Conservation (phyloP, 2,113 vertebrate genomes). For the Tylochromis polylepis region DNA sequence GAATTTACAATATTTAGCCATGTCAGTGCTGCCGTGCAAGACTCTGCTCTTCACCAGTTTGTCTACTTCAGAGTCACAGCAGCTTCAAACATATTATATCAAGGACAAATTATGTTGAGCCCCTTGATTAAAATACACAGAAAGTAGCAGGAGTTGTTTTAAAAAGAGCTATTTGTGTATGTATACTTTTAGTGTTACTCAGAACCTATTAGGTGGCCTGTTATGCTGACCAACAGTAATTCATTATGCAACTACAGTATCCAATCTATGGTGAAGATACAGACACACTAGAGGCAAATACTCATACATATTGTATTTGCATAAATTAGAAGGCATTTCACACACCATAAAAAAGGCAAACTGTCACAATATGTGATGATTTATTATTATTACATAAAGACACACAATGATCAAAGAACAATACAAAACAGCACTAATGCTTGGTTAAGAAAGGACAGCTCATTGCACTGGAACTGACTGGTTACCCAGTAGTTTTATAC, state of each 20-base stretch:
- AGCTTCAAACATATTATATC: neutral
- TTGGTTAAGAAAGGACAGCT: neutral
- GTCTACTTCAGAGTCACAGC: neutral
- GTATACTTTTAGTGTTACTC: neutral
- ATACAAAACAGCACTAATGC: neutral
- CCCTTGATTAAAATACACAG: neutral
- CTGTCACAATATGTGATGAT: neutral
- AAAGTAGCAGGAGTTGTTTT: neutral
- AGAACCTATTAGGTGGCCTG: neutral
- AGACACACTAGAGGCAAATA: neutral
- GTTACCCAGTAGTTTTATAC: neutral
- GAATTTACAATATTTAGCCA: slow-evolving; percentile 27
- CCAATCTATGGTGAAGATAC: neutral
- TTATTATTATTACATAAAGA: neutral
- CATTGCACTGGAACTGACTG: neutral
- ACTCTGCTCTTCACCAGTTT: neutral
- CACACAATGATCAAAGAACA: neutral
- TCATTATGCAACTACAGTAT: neutral
- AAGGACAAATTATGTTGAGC: neutral
- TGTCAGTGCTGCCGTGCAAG: slow-evolving; percentile 6
- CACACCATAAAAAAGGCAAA: neutral
- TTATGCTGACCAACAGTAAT: neutral
- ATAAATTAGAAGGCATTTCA: neutral
- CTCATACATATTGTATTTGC: neutral
- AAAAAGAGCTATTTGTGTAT: neutral